Evolutionary conservation across 2,797 vertebrate species (phyloP).

Genomic region (Poecilia velifera): DNA sequence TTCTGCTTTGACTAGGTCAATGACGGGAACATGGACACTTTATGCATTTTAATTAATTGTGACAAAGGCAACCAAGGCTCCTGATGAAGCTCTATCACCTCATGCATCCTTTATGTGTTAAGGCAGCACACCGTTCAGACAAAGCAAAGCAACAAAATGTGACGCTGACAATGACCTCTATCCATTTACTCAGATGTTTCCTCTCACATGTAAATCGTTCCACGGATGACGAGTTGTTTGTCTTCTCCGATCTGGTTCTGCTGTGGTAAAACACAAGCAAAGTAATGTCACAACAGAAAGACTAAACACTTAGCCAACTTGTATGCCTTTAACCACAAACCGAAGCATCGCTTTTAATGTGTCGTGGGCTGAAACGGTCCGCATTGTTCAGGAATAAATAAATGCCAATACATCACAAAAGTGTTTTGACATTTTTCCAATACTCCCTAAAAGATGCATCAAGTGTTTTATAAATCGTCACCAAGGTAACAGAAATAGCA

Average conservation of each 20-base stretch:
- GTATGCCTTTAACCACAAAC: not conserved
- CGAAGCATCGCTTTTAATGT: slow-evolving; percentile 4
- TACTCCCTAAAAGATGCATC: slow-evolving; percentile 32
- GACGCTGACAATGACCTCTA: not conserved
- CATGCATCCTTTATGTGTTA: not conserved
- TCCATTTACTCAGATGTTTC: not conserved
- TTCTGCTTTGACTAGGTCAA: not conserved
- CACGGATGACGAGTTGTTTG: not conserved
- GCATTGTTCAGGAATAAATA: slow-evolving; percentile 23
- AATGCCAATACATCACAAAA: slow-evolving; percentile 31
- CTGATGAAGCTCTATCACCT: not conserved
- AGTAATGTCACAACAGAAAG: not conserved
- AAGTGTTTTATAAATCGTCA: slow-evolving; percentile 47
- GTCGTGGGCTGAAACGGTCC: not conserved
- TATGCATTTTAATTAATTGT: not conserved
- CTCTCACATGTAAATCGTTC: not conserved
- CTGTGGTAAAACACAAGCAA: not conserved
- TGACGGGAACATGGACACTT: not conserved
- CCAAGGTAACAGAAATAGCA: slow-evolving; percentile 58
- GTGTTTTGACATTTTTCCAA: slow-evolving; percentile 41
- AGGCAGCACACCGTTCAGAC: not conserved
- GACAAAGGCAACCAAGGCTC: not conserved
- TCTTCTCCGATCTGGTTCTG: not conserved
- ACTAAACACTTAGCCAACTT: not conserved
- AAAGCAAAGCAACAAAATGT: not conserved